phyloP scores from a whole-genome alignment of 2,888 invertebrate genomes.

The Plagodis dolabraria region DNA sequence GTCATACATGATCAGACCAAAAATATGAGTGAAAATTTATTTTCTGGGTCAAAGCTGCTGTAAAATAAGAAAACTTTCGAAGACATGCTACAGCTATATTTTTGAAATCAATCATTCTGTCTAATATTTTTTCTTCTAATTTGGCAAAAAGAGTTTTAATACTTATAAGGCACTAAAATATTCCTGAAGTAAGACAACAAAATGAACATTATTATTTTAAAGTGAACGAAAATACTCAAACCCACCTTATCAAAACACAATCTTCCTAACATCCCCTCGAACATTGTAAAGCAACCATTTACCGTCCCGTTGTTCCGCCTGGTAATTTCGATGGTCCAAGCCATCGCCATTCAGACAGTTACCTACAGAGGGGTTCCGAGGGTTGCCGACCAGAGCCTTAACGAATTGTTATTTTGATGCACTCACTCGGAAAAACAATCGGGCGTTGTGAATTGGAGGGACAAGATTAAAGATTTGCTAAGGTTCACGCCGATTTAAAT shows the following conservation, averaged over 20 bases:
- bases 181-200: too few species aligned
- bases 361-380: constrained; percentile 46
- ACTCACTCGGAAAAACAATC: constrained; percentile 81
- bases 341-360: constrained; percentile 14
- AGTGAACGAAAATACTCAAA: background rate
- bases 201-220: background rate
- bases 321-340: constrained; percentile 30
- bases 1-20: too few species aligned
- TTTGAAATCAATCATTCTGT: too few species aligned
- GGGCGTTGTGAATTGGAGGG: constrained; percentile 69
- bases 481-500: constrained; percentile 62
- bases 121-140: too few species aligned
- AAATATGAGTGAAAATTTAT: too few species aligned
- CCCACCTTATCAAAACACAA: background rate
- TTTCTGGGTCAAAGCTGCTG: too few species aligned
- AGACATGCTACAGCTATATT: too few species aligned
- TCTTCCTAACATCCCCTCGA: background rate
- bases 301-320: constrained; percentile 34
- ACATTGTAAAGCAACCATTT: constrained; percentile 26
- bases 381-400: constrained; percentile 61
- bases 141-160: too few species aligned
- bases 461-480: constrained; percentile 73
- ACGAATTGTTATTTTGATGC: constrained; percentile 82
- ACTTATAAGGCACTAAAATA: too few species aligned
- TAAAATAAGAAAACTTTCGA: too few species aligned